Conservation (phyloP, 2,888 invertebrate species). For the Ennomos erosarius region DNA sequence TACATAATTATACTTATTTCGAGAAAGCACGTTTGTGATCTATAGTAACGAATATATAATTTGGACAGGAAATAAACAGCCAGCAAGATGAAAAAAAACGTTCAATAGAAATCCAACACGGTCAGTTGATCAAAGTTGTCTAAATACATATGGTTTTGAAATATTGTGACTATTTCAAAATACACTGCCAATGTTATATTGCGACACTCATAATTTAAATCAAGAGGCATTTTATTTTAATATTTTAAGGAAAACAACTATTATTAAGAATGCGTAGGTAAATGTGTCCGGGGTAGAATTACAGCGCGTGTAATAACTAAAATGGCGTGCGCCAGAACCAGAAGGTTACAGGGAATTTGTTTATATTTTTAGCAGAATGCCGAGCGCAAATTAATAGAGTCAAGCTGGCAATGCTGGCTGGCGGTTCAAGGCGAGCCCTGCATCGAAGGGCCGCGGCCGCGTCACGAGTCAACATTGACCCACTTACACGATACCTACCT, state of each 20-base stretch:
- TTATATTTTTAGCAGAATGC: slow-evolving; percentile 70
- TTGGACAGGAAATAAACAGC: not conserved
- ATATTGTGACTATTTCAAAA: slow-evolving; percentile 8
- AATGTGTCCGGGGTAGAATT: slow-evolving; percentile 15
- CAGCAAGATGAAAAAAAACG: not conserved
- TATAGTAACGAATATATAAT: no score
- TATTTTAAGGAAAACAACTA: slow-evolving; percentile 20
- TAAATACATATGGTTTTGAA: not conserved
- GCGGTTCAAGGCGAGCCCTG: slow-evolving; percentile 82
- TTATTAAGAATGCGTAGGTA: slow-evolving; percentile 7
- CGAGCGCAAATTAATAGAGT: slow-evolving; percentile 76
- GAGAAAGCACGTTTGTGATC: no score
- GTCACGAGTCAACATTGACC: slow-evolving; percentile 84
- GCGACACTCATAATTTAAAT: slow-evolving; percentile 22
- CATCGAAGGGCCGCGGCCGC: slow-evolving; percentile 78
- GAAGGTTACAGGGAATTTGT: slow-evolving; percentile 32
- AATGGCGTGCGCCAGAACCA: slow-evolving; percentile 18
- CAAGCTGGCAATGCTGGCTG: slow-evolving; percentile 58
- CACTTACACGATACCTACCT: slow-evolving; percentile 66
- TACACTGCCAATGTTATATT: slow-evolving; percentile 22
- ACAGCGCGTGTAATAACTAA: slow-evolving; percentile 22
- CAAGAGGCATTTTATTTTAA: slow-evolving; percentile 8
- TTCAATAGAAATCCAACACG: not conserved
- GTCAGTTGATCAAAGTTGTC: no score
- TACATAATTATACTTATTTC: no score